phyloP scores from a whole-genome alignment of 2,888 invertebrate species.

The Silvanus unidentatus region DNA sequence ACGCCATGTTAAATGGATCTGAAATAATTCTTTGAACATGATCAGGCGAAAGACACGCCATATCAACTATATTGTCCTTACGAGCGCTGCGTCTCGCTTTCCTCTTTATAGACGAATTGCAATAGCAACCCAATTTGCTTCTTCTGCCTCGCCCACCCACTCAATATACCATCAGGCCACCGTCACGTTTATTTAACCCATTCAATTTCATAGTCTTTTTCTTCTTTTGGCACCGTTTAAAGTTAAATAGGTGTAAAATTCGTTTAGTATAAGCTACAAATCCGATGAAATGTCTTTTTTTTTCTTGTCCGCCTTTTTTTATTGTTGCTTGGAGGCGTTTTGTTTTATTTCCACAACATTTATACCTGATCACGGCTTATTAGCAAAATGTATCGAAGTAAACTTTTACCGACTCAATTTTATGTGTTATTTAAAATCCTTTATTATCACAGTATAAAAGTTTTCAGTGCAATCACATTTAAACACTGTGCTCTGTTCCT shows the following conservation, averaged over 20 bases:
- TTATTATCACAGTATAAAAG: constrained; percentile 29
- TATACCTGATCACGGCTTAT: constrained; percentile 11
- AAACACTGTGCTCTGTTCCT: constrained; percentile 14
- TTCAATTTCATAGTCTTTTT: constrained; percentile 36
- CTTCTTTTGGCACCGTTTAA: constrained; percentile 36
- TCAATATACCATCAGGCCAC: constrained; percentile 11
- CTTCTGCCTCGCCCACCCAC: constrained; percentile 11
- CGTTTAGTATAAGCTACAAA: constrained; percentile 43
- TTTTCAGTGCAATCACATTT: constrained; percentile 32
- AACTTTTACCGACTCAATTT: constrained; percentile 30
- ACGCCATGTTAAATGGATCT: constrained; percentile 46
- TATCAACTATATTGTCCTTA: constrained; percentile 32
- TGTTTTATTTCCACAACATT: constrained; percentile 15
- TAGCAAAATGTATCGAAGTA: not conserved
- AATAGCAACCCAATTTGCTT: no score
- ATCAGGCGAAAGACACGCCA: constrained; percentile 40
- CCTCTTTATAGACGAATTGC: constrained; percentile 1
- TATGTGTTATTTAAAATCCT: constrained; percentile 38
- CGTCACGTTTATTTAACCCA: constrained; percentile 23
- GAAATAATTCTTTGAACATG: constrained; percentile 46
- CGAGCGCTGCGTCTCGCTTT: constrained; percentile 15
- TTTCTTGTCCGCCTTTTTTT: constrained; percentile 20
- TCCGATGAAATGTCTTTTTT: constrained; percentile 20
- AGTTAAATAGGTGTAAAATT: constrained; percentile 49
- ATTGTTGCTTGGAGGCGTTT: constrained; percentile 21